Evolutionary conservation across 2,113 vertebrate species (phyloP), one percentile per base, ranked within the genome.

Genomic region (Herpetotheres cachinnans): DNA sequence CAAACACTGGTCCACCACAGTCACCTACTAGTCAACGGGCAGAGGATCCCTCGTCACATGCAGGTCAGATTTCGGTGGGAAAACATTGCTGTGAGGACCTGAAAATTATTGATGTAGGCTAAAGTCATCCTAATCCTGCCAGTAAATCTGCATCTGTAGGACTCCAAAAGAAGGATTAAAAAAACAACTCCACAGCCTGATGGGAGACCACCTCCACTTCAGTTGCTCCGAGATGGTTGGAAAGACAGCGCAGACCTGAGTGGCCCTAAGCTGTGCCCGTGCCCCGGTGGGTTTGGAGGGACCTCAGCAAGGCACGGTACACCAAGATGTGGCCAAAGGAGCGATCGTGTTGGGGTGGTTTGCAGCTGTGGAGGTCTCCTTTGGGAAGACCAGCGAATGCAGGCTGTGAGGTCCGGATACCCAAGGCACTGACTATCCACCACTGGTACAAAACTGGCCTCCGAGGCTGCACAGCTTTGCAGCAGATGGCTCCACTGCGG

Each of bases 251-350:
- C 38, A 73, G 55, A 63, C 17, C 47, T 44, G 50, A 90, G 70
- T 2, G 10, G 13, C 36, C 25, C 16, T 1, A 6, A 34, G 24
- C 1, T 0, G 3, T 2, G 2, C 15, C 58, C 1, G 0, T 46
- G 50, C 6, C 11, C 27, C 73, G 16, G 4, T 22, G 47, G 14
- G 9, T 3, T 71, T 72, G 38, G 44, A 76, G 9, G 16, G 27
- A 55, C 4, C 36, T 70, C 50, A 54, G 50, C 40, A 55, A 42
- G 47, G 62, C 13, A 36, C 0, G 2, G 27, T 30, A n/a, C 2
- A 0, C 17, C 49, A 47, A 9, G 58, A 12, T 0, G 0, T n/a
- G 13, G 10, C 62, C 83, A 58, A 22, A 91, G 63, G 18, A 94
- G 20, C 15, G 1, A 20, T 18, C 1, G 1, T 15, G 8, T 24